These are phyloP conservation scores for Hypomecis punctinalis DNA, from an alignment of 2,888 invertebrate species.

Conservation along the genomic window DNA sequence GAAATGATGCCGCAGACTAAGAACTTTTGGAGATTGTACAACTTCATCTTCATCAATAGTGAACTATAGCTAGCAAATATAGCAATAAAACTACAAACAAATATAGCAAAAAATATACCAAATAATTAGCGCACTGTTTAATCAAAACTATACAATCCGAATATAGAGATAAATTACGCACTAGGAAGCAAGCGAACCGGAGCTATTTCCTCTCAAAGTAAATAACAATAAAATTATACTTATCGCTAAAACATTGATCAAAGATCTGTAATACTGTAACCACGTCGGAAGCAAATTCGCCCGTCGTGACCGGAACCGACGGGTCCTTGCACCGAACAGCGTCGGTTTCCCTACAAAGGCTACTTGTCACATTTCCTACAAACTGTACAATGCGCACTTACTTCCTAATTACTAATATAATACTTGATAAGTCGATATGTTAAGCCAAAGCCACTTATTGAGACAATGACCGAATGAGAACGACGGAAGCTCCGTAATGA, in stretches of 20 bases:
- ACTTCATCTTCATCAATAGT: too few relatives aligned
- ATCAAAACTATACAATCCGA: neutral
- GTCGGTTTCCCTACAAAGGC: slow-evolving; percentile 32
- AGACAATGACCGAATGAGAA: too few relatives aligned
- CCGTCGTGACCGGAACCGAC: slow-evolving; percentile 66
- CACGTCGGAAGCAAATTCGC: slow-evolving; percentile 59
- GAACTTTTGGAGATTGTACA: too few relatives aligned
- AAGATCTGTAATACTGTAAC: slow-evolving; percentile 52
- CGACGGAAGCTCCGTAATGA: too few relatives aligned
- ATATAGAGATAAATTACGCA: slow-evolving; percentile 6
- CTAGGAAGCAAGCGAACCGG: slow-evolving; percentile 36
- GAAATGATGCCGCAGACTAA: too few relatives aligned
- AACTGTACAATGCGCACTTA: slow-evolving; percentile 7
- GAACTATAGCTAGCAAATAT: too few relatives aligned
- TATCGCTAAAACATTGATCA: slow-evolving; percentile 53
- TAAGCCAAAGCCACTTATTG: neutral
- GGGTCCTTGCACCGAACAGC: slow-evolving; percentile 55
- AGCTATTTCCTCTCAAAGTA: slow-evolving; percentile 29
- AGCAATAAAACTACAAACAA: too few relatives aligned
- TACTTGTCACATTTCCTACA: slow-evolving; percentile 35
- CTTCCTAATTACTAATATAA: slow-evolving; percentile 8
- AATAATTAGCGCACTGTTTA: neutral
- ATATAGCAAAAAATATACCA: too few relatives aligned
- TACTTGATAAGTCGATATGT: neutral
- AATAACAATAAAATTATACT: slow-evolving; percentile 44